Base-by-base conservation (phyloP, 2,888 invertebrate genomes). In the Xestia rhomboidea region DNA sequence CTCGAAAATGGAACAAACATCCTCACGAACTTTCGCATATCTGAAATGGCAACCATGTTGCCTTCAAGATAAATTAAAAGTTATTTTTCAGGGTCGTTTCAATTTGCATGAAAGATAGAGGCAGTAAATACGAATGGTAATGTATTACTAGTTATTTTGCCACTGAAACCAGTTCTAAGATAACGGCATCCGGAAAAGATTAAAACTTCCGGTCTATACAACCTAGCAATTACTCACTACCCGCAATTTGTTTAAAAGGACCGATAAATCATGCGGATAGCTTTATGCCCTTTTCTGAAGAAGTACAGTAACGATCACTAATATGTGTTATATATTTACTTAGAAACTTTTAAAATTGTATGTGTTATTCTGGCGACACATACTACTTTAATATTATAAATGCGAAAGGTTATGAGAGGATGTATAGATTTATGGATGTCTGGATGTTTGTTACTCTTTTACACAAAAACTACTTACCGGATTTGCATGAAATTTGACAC, bases 261-360 rank as follows among this genome's bases (percentile, higher is more conserved):
- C 30, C 67, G 13, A 81, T 83, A 86, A 73, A 82, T 84, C 76
- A 73, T 51, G 75, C 63, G 77, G 62, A 84, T 73, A 75, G 54
- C 49, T 76, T 51, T 68, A 67, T 76, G 62, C 73, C 68, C 68
- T 71, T 77, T 76, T 79, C 68, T 46, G 68, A 62, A 63, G 71
- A 75, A 75, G 34, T 64, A 41, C 18, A 41, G 64, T 41, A 41
- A 41, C 18, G 18, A 4, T 5, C 5, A n/a, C n/a, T 41, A 34
- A 11, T 34, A 46, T 21, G 41, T 30, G n/a, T n/a, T n/a, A n/a
- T n/a, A n/a, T n/a, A 30, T 24, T 68, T 71, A n/a, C n/a, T 51
- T 54, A 7, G 0, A 49, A 24, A 49, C 7, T 10, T 54, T 54
- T 54, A n/a, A n/a, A 54, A 54, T 13, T n/a, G 13, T 11, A 51